Evolutionary conservation across 2,113 vertebrate species (phyloP), one percentile per base, ranked within the genome.

Genomic region (Peromyscus maniculatus): DNA sequence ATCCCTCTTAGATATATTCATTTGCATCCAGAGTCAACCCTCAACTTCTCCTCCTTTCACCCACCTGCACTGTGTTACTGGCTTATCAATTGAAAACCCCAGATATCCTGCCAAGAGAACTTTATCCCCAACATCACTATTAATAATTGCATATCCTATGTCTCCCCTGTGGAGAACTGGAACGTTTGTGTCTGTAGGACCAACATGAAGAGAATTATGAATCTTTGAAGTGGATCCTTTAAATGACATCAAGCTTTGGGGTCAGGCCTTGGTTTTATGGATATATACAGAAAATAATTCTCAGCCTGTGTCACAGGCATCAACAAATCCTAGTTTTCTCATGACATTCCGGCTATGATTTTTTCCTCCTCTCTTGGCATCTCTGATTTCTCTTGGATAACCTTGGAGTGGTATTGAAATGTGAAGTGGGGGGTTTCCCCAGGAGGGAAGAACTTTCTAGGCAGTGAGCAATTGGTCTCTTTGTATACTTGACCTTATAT

Each of bases 41-140:
- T 96, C 92, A 91, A 0, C 4, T 39, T 86, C 39, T 75, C 10
- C 49, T 97, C 15, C 33, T 96, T 95, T 87, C 82, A 95, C 49
- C 71, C 84, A 0, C 64, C 94, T 5, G 84, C 72, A n/a, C 36
- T 28, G 31, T 93, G 67, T 26, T 83, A 36, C 21, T 96, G 97
- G 91, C 2, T 96, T 78, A 17, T 92, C 83, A 90, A 69, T 24
- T 64, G 39, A 43, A 82, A 8, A 0, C 10, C 1, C 64, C 12
- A 24, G 57, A 6, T 28, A 13, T 5, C 5, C 88, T 36, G 89
- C 21, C 88, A 87, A 59, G 31, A 64, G 57, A n/a, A 96, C 62
- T 97, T n/a, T 77, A 80, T 46, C 43, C 17, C 39, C 74, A 64
- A 12, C 17, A 9, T 97, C 57, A 66, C 57, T 67, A 7, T 2